These are phyloP conservation scores for Hydrotaea diabolus DNA, from an alignment of 2,888 invertebrate species.

Conservation along the genomic window DNA sequence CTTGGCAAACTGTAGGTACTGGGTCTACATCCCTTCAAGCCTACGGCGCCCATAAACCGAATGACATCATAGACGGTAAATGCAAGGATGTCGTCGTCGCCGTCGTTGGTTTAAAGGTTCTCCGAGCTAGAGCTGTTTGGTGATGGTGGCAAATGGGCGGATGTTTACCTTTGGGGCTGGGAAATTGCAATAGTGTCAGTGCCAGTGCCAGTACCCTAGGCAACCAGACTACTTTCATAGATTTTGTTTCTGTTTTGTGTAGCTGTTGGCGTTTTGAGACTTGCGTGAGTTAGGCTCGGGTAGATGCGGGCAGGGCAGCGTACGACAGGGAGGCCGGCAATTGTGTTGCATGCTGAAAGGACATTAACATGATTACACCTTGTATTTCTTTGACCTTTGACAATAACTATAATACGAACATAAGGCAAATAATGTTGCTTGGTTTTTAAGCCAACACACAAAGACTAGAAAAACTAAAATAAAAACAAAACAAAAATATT, in stretches of 20 bases:
- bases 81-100: background rate
- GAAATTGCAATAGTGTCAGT: background rate
- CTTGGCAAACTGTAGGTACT: background rate
- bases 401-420: background rate
- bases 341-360: conserved; percentile 54
- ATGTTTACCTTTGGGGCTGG: background rate
- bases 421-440: background rate
- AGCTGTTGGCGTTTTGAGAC: background rate
- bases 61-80: conserved; percentile 2
- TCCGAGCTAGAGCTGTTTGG: background rate
- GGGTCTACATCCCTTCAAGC: no score
- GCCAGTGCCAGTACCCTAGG: background rate
- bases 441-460: background rate
- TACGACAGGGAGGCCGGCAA: background rate
- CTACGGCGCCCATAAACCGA: background rate
- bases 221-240: background rate
- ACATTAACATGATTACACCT: conserved; percentile 46
- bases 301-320: no score
- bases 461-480: no score
- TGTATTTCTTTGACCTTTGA: conserved; percentile 44
- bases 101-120: background rate
- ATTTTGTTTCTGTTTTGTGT: background rate
- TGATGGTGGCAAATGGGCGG: background rate
- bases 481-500: background rate
- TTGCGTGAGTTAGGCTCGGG: background rate